Evolutionary conservation across 2,888 invertebrate species (phyloP), one percentile per base, ranked within the genome.

Genomic region (Drosophila kanekoi): DNA sequence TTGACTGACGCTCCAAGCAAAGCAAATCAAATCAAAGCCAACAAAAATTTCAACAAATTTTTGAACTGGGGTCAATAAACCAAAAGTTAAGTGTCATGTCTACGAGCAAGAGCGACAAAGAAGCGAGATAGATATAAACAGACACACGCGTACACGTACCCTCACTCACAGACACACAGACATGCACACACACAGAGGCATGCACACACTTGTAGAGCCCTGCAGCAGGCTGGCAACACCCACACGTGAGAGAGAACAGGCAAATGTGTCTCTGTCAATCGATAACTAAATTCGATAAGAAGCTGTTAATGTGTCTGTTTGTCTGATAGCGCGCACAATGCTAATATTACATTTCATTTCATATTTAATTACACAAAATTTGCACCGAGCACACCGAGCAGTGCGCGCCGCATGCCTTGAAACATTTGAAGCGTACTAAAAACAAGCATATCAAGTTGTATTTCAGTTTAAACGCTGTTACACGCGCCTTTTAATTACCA

Each of bases 41-140:
- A 60, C 38, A 47, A 59, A 53, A 67, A 60, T 51, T 49, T 52
- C 65, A 54, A 48, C 45, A 58, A 60, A 47, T 40, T 68, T 58
- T 57, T 47, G 11, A 52, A 51, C 72, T 32, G 44, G 49, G 79
- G 84, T 79, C 81, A 79, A 79, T 81, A 79, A 84, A 84, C 72
- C 69, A 66, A 79, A 52, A 45, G 73, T 57, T 53, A 60, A 72
- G 51, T 77, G 77, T 62, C 58, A 77, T 77, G 71, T 61, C 63
- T 53, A 10, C 43, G 28, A 35, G 37, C 14, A 35, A 33, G 60
- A 44, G 73, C 40, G 49, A 65, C 41, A 52, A 43, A 51, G 32
- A 38, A 69, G 37, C 32, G 53, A 23, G 77, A 41, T 40, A 66
- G 40, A 20, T 37, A 44, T 47, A 40, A 20, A 53, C 23, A 33